Evolutionary conservation across 2,888 invertebrate species (phyloP).

Genomic region (Xestobium rufovillosum): DNA sequence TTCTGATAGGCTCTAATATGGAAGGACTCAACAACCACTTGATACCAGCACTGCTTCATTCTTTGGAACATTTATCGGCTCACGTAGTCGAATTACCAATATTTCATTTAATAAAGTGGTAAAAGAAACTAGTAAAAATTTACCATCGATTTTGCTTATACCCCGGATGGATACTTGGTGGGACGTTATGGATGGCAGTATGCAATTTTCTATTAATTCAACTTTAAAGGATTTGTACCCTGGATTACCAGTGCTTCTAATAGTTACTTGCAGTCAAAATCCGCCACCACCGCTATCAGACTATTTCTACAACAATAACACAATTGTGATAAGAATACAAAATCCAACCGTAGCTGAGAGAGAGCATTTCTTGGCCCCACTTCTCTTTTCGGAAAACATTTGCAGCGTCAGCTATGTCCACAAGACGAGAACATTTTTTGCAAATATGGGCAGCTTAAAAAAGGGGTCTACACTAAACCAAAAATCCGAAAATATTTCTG

Average conservation of each 20-base stretch:
- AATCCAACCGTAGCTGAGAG: constrained; percentile 36
- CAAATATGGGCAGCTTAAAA: no score
- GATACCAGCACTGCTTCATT: constrained; percentile 53
- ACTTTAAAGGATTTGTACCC: constrained; percentile 38
- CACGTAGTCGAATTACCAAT: constrained; percentile 41
- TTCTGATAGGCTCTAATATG: constrained; percentile 33
- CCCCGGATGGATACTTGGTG: constrained; percentile 40
- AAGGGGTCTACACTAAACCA: no score
- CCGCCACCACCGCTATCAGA: constrained; percentile 35
- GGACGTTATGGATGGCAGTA: constrained; percentile 34
- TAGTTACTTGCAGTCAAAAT: constrained; percentile 37
- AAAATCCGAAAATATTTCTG: no score
- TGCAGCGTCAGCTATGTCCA: no score
- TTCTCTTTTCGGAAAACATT: constrained; percentile 32
- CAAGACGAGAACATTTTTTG: no score
- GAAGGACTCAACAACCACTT: constrained; percentile 54
- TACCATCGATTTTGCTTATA: constrained; percentile 37
- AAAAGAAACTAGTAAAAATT: constrained; percentile 28
- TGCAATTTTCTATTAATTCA: constrained; percentile 33
- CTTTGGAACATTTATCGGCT: constrained; percentile 47
- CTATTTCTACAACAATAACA: constrained; percentile 36
- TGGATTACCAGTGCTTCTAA: constrained; percentile 35
- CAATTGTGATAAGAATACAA: constrained; percentile 33
- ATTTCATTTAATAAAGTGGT: constrained; percentile 17
- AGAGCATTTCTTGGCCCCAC: constrained; percentile 33